Evolutionary conservation across 2,888 invertebrate genomes (phyloP), one percentile per base, ranked within the genome.

Genomic region (Eupithecia subfuscata): DNA sequence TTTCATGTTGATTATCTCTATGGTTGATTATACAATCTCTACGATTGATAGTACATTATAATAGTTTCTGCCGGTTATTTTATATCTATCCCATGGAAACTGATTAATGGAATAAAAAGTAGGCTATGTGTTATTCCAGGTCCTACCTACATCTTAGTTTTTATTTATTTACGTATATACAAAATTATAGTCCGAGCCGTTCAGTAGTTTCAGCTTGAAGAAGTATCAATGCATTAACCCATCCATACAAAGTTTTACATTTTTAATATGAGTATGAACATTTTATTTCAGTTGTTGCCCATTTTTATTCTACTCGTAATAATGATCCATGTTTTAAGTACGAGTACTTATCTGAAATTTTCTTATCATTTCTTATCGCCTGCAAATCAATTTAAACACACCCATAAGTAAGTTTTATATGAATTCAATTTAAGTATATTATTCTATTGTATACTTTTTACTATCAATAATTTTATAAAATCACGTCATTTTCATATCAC

Each of bases 311-410:
- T 11, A 52, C n/a, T n/a, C n/a, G 0, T 52, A 52, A 52, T 52
- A 37, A n/a, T 52, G 12, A 6, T 5, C 16, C 7, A 48, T 8
- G 8, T 6, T 63, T 30, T 16, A 22, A 63, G 22, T 12, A n/a
- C n/a, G n/a, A n/a, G n/a, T n/a, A n/a, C n/a, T n/a, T n/a, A 63
- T 22, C 25, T 6, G 7, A 25, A 63, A 63, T 63, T 14, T 60
- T 5, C 0, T 63, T 30, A 63, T 63, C 63, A 30, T 14, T 30
- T 63, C 5, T 48, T 18, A 45, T 63, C 63, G 30, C 22, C 63
- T 5, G 14, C 25, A 63, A 63, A 63, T 63, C 63, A 63, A 30
- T 63, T 63, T 63, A 63, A 63, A 63, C 30, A 63, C 63, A 63
- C 30, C 25, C 64, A 34, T 18, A 64, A 16, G 34, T 34, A 8